Evolutionary conservation across 2,888 invertebrate genomes (phyloP).

Genomic region (Phytoseiulus persimilis): DNA sequence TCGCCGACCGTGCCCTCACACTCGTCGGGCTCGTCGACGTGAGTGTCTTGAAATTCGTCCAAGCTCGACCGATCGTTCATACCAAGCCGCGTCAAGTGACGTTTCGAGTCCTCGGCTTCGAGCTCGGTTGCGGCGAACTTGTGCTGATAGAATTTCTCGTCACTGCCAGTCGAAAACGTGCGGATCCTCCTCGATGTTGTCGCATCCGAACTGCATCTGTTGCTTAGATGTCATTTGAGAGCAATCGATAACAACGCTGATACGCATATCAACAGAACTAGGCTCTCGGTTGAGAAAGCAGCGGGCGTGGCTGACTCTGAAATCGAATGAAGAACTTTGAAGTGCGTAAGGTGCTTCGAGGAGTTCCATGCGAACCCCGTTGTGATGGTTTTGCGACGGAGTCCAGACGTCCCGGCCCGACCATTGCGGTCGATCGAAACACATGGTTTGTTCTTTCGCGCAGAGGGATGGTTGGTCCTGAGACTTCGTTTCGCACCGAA

Average conservation of each 20-base stretch:
- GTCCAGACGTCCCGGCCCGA: too few relatives aligned
- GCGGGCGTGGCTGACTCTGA: conserved; percentile 30
- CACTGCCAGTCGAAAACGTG: not conserved
- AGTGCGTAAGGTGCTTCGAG: too few relatives aligned
- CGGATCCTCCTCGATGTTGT: conserved; percentile 9
- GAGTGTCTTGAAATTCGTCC: not conserved
- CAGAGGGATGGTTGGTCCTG: not conserved
- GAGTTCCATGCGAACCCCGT: too few relatives aligned
- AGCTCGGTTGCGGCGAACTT: not conserved
- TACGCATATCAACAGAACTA: conserved; percentile 15
- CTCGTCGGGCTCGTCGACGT: not conserved
- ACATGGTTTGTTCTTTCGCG: not conserved
- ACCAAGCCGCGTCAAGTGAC: not conserved
- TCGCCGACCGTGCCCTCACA: not conserved
- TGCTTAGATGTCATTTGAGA: conserved; percentile 34
- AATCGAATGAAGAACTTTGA: not conserved
- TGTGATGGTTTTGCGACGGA: too few relatives aligned
- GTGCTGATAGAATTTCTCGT: not conserved
- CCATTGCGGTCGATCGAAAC: not conserved
- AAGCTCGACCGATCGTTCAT: not conserved
- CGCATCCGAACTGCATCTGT: conserved; percentile 31
- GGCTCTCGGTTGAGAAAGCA: conserved; percentile 6
- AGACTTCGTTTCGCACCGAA: not conserved
- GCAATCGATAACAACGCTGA: conserved; percentile 16
- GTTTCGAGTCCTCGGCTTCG: not conserved